Percentiles rank a stretch among this genome's conserved stretches.
Evolutionary conservation across 2,888 invertebrate genomes (phyloP).

Genomic region (Tachina fera): DNA sequence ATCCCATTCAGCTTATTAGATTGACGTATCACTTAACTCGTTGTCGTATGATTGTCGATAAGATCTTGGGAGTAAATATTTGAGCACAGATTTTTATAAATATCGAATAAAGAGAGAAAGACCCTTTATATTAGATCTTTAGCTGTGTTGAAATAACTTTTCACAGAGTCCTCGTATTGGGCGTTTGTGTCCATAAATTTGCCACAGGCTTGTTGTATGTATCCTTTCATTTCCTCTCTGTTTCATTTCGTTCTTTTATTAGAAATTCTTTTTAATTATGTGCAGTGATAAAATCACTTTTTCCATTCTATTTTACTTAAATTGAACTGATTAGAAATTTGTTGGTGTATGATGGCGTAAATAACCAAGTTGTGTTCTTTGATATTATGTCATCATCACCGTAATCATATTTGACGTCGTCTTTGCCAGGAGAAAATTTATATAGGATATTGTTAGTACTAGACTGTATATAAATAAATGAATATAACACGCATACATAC

Average conservation of each 20-base stretch:
- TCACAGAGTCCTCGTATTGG: not conserved
- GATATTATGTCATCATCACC: conserved; percentile 15
- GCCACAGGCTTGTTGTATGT: not conserved
- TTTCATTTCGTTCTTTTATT: not conserved
- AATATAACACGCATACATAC: too few relatives aligned
- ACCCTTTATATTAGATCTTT: too few relatives aligned
- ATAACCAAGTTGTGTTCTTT: not conserved
- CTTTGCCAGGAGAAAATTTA: not conserved
- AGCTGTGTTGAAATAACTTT: not conserved
- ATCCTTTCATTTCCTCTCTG: too few relatives aligned
- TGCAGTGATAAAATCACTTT: conserved; percentile 11
- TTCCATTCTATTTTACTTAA: conserved; percentile 31
- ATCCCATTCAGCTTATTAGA: too few relatives aligned
- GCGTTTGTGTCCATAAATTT: not conserved
- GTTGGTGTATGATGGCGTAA: conserved; percentile 23
- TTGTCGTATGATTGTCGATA: too few relatives aligned
- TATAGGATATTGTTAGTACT: not conserved
- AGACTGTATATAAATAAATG: too few relatives aligned
- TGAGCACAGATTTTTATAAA: too few relatives aligned
- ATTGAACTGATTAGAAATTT: conserved; percentile 34
- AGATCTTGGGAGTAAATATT: too few relatives aligned
- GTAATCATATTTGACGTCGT: not conserved
- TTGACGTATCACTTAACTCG: too few relatives aligned
- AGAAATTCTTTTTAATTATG: conserved; percentile 13
- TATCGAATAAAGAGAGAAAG: too few relatives aligned